These are phyloP conservation scores for Teleopsis dalmanni DNA, from an alignment of 1,140 invertebrate species.

Conservation along the genomic window DNA sequence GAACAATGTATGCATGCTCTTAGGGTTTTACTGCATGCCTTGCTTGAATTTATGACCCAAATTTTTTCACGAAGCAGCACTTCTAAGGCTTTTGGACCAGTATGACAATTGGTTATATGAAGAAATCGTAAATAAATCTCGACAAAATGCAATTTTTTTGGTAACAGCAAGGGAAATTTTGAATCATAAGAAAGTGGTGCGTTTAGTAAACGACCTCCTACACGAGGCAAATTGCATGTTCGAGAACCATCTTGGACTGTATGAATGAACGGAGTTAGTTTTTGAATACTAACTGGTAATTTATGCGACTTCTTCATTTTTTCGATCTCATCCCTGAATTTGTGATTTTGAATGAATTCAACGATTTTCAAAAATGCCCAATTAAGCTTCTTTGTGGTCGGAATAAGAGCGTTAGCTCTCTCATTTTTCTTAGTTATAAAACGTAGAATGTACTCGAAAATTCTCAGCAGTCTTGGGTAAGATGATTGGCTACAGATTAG, in stretches of 20 bases:
- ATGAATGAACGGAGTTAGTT: slow-evolving; percentile 3
- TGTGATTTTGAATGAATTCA: slow-evolving; percentile 1
- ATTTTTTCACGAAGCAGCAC: slow-evolving; percentile 8
- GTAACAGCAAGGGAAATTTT: slow-evolving; percentile 8
- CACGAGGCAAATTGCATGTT: slow-evolving; percentile 4
- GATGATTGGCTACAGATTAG: slow-evolving; percentile 1
- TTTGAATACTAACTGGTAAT: slow-evolving; percentile 2
- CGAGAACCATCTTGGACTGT: background rate
- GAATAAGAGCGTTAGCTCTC: background rate
- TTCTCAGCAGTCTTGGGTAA: background rate
- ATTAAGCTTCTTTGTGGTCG: background rate
- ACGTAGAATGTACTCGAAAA: too few species aligned
- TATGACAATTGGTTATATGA: slow-evolving; percentile 10
- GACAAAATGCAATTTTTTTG: slow-evolving; percentile 6
- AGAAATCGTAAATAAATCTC: slow-evolving; percentile 3
- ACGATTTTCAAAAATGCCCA: slow-evolving; percentile 1
- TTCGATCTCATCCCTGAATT: slow-evolving; percentile 1
- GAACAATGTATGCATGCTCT: slow-evolving; percentile 4
- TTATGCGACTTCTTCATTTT: background rate
- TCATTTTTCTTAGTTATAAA: background rate
- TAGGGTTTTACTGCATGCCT: slow-evolving; percentile 7
- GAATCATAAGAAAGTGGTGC: slow-evolving; percentile 7
- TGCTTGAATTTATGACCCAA: slow-evolving; percentile 10
- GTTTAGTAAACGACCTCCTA: slow-evolving; percentile 6
- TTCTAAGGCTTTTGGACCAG: slow-evolving; percentile 3